Evolutionary conservation across 2,888 invertebrate species (phyloP), one percentile per base, ranked within the genome.

Genomic region (Acleris emargana): DNA sequence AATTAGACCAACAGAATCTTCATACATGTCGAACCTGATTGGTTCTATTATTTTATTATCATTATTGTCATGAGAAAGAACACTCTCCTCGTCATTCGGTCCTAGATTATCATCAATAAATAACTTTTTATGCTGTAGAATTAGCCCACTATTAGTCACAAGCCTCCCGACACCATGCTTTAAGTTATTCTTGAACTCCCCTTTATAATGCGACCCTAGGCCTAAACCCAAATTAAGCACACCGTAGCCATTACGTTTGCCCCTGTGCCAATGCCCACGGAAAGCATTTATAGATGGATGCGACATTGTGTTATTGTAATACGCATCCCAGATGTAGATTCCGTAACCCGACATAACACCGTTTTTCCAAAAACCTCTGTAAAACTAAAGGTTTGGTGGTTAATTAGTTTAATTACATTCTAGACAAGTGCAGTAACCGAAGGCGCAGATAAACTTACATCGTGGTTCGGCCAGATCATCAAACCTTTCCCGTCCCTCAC

Each of bases 401-500:
- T 53, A 50, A 32, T 22, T 53, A 45, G 32, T 9, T 32, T 53
- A 50, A 32, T 22, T 53, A 45, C n/a, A 22, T 50, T 18, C 2
- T 28, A 55, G 50, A 38, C 47, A 28, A 45, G 20, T 62, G 13
- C 38, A 38, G 13, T 38, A 4, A 38, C 13, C 38, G 28, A 17
- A 6, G 17, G 17, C 32, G 17, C 7, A 18, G 32, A 18, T 42
- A 9, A 53, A 79, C 87, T 88, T 79, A 94, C 94, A 75, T 94
- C 94, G 62, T 93, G 91, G 78, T 95, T 94, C 1, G 91, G 85
- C 94, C 94, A 94, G 71, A 93, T 87, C 93, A 94, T 94, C 22
- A 92, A 80, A 43, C 95, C 95, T 67, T 85, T 82, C n/a, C 95
- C 95, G 74, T 94, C 86, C 69, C 93, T 88, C 18, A 85, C 72